Evolutionary conservation across 2,888 invertebrate species (phyloP).

Genomic region (Cephus pygmeus): DNA sequence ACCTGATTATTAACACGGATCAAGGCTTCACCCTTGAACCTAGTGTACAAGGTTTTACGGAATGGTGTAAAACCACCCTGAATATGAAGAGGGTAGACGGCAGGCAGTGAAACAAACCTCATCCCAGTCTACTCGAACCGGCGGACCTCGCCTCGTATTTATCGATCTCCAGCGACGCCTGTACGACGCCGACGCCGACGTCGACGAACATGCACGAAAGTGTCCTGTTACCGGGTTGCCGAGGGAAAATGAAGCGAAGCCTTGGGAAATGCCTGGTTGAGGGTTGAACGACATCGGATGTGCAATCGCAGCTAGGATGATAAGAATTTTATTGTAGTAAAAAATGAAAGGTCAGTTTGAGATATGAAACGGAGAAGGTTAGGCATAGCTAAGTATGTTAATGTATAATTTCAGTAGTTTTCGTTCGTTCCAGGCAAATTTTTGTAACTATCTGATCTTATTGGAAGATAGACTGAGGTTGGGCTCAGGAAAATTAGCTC

Average conservation of each 20-base stretch:
- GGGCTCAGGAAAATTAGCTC: background rate
- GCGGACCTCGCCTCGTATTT: conserved; percentile 20
- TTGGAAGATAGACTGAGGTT: background rate
- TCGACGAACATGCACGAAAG: conserved; percentile 15
- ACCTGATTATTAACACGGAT: background rate
- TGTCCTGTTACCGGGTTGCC: background rate
- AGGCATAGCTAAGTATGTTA: background rate
- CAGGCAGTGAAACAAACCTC: background rate
- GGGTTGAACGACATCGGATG: background rate
- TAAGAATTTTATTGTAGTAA: background rate
- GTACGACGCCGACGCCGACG: conserved; percentile 30
- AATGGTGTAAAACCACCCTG: background rate
- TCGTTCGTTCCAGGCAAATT: background rate
- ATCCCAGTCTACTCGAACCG: background rate
- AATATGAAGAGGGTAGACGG: background rate
- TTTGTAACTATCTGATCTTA: background rate
- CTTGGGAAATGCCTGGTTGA: background rate
- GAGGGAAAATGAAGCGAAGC: background rate
- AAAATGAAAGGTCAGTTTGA: background rate
- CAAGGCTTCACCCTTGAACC: background rate
- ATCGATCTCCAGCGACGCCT: conserved; percentile 17
- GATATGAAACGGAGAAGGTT: background rate
- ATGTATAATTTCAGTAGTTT: background rate
- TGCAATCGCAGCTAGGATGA: background rate
- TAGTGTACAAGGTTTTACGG: background rate